Conservation (phyloP, 2,113 vertebrate species). For the Myiozetetes cayanensis region DNA sequence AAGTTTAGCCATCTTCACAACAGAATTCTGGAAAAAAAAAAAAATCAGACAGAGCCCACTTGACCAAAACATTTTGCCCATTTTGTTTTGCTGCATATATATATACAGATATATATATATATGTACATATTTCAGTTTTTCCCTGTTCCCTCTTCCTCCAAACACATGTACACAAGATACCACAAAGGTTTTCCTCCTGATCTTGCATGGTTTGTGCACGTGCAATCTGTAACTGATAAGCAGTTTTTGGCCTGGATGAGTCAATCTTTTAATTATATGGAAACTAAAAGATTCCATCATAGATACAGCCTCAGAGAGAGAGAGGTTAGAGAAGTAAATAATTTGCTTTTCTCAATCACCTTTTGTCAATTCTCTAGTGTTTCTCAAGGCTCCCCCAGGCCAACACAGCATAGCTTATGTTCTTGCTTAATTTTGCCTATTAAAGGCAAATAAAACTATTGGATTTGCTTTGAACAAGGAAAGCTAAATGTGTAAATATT, state of each 20-base stretch:
- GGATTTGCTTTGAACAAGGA: background rate
- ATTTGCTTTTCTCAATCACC: background rate
- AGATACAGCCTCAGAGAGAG: background rate
- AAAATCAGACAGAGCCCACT: background rate
- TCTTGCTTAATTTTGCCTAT: background rate
- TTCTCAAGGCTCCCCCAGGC: background rate
- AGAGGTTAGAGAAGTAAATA: background rate
- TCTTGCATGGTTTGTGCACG: background rate
- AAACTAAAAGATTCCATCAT: background rate
- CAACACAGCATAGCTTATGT: background rate
- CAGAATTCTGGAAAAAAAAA: background rate
- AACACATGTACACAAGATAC: background rate
- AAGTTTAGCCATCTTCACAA: background rate
- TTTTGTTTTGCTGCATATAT: background rate
- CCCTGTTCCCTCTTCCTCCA: background rate
- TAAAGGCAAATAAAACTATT: background rate
- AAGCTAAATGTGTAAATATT: background rate
- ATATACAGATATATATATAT: accelerated
- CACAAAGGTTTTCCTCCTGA: background rate
- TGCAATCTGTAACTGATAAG: background rate
- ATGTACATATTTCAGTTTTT: background rate
- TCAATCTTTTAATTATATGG: background rate
- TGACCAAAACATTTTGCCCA: background rate
- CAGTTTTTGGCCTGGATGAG: background rate
- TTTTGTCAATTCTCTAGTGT: background rate